A percentile compares a stretch with the other conserved stretches of the same genome.
These are phyloP conservation scores for Therioaphis trifolii DNA, from an alignment of 2,888 invertebrate genomes.

Conservation along the genomic window DNA sequence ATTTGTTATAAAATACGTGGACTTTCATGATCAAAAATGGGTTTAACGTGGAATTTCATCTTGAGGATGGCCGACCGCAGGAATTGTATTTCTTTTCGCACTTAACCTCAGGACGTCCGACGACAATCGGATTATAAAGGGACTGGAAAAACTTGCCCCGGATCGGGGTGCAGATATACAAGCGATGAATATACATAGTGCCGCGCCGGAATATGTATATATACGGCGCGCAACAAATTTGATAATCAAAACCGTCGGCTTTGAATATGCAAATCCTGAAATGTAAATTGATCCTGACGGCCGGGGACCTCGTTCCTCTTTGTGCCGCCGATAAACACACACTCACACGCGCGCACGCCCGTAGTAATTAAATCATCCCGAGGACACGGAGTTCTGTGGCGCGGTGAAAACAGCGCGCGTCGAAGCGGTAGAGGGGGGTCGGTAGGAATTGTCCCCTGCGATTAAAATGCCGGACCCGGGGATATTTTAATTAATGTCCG, in stretches of 20 bases:
- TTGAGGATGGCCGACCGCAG: neutral
- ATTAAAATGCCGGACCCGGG: conserved; percentile 62
- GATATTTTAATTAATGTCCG: conserved; percentile 63
- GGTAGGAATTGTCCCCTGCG: conserved; percentile 53
- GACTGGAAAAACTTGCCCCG: conserved; percentile 35
- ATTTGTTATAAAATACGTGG: too few relatives aligned
- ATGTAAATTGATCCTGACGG: conserved; percentile 61
- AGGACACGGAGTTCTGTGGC: conserved; percentile 39
- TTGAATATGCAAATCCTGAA: conserved; percentile 58
- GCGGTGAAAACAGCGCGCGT: conserved; percentile 37
- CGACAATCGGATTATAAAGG: conserved; percentile 55
- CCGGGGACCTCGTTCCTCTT: conserved; percentile 35
- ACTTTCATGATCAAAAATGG: neutral
- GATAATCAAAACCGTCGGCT: conserved; percentile 44
- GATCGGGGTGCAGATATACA: neutral
- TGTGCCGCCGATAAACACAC: conserved; percentile 47
- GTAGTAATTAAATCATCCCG: conserved; percentile 59
- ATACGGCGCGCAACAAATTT: conserved; percentile 37
- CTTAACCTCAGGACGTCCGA: conserved; percentile 12
- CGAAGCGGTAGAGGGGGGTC: neutral
- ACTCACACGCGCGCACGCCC: neutral
- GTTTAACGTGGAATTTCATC: neutral
- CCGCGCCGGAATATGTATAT: neutral
- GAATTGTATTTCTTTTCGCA: conserved; percentile 26
- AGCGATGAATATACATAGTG: conserved; percentile 24